Conservation (phyloP, 2,888 invertebrate genomes). For the Agrotis ipsilon region DNA sequence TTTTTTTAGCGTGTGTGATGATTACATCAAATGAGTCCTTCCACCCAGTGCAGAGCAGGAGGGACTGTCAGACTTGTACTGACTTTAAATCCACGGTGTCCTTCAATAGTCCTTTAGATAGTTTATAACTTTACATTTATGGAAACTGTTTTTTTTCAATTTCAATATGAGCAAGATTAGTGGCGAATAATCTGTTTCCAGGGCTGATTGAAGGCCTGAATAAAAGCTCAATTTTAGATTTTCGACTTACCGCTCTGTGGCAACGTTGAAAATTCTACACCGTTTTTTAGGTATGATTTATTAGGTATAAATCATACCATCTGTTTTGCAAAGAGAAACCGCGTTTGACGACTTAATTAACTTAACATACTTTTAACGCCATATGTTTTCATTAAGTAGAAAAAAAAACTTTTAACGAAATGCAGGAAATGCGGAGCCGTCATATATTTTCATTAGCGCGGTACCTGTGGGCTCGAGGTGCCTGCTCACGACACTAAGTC, state of each 20-base stretch:
- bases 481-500: slow-evolving; percentile 82
- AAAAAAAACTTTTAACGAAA: slow-evolving; percentile 53
- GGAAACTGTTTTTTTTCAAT: not conserved
- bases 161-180: not conserved
- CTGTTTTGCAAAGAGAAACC: not conserved
- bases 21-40: too few species aligned
- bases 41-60: too few species aligned
- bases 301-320: too few species aligned
- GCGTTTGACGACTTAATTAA: slow-evolving; percentile 21
- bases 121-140: not conserved
- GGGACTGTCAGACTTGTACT: too few species aligned
- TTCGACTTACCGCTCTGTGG: too few species aligned
- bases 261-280: not conserved
- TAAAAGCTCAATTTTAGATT: too few species aligned
- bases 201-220: too few species aligned
- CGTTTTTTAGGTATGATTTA: not conserved
- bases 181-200: not conserved
- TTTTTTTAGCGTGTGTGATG: too few species aligned
- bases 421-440: slow-evolving; percentile 61
- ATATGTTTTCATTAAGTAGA: slow-evolving; percentile 37
- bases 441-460: slow-evolving; percentile 84
- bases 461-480: slow-evolving; percentile 78
- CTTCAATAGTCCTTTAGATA: too few species aligned
- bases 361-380: slow-evolving; percentile 17
- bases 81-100: too few species aligned